Conservation (phyloP, 2,888 invertebrate genomes). For the Cataglyphis cursor region DNA sequence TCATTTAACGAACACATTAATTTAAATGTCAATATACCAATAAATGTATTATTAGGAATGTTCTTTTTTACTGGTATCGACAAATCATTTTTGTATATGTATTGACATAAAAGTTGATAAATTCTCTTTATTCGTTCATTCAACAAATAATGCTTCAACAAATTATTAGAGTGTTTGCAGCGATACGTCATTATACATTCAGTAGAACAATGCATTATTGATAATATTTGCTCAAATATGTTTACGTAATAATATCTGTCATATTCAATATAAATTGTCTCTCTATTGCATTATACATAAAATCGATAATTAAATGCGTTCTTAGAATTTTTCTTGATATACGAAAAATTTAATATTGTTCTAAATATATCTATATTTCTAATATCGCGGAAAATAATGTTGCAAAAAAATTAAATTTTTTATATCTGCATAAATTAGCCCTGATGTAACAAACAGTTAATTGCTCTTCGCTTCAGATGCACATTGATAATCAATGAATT, state of each 20-base stretch:
- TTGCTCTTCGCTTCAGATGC: background rate
- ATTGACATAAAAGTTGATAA: slow-evolving; percentile 34
- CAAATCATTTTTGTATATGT: background rate
- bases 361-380: background rate
- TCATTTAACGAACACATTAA: slow-evolving; percentile 14
- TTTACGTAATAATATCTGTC: slow-evolving; percentile 31
- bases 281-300: background rate
- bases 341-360: background rate
- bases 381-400: slow-evolving; percentile 25
- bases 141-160: background rate
- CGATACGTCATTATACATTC: slow-evolving; percentile 13
- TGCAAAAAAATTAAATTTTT: slow-evolving; percentile 25
- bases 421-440: slow-evolving; percentile 26
- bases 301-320: slow-evolving; percentile 8
- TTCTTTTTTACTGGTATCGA: background rate
- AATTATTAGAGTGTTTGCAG: slow-evolving; percentile 4
- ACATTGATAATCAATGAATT: slow-evolving; percentile 37
- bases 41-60: slow-evolving; percentile 18
- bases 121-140: slow-evolving; percentile 13
- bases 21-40: background rate
- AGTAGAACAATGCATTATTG: slow-evolving; percentile 8
- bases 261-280: slow-evolving; percentile 9
- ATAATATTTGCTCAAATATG: background rate
- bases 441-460: slow-evolving; percentile 36
- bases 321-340: slow-evolving; percentile 12